These are phyloP conservation scores for Pterostichus niger DNA, from an alignment of 2,888 invertebrate genomes.

Conservation along the genomic window DNA sequence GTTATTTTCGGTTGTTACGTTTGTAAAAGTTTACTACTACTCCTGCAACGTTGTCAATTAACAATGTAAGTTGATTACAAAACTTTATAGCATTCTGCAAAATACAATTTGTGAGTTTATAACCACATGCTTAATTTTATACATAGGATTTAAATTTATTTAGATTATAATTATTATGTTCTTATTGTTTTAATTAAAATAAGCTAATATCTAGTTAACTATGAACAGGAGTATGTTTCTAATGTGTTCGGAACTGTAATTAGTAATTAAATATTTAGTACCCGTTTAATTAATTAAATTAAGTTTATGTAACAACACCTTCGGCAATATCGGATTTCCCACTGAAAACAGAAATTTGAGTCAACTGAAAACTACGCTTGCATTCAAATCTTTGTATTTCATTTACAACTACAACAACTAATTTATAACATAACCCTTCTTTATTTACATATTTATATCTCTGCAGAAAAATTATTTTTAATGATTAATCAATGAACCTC, in stretches of 20 bases:
- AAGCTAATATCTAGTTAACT: conserved; percentile 12
- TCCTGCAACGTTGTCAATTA: conserved; percentile 16
- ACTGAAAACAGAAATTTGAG: conserved; percentile 13
- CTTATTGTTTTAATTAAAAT: conserved; percentile 46
- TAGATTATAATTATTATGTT: not conserved
- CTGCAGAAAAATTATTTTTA: too few species aligned
- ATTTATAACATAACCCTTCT: conserved; percentile 3
- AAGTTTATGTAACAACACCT: conserved; percentile 48
- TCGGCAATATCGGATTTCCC: conserved; percentile 32
- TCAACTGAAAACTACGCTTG: not conserved
- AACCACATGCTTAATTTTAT: conserved; percentile 32
- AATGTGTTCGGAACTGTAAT: conserved; percentile 31
- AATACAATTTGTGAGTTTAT: conserved; percentile 18
- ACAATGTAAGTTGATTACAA: conserved; percentile 15
- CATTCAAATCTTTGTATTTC: not conserved
- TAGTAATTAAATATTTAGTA: conserved; percentile 48
- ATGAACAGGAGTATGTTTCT: conserved; percentile 25
- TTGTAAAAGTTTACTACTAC: conserved; percentile 37
- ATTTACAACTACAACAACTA: not conserved
- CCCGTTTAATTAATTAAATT: conserved; percentile 44
- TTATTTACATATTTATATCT: not conserved
- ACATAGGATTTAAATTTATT: conserved; percentile 38
- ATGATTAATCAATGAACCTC: too few species aligned
- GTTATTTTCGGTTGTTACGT: conserved; percentile 53
- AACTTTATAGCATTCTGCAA: conserved; percentile 26